A percentile compares a stretch with the other conserved stretches of the same genome.
Conservation (phyloP, 2,113 vertebrate genomes). For the Hipposideros armiger region DNA sequence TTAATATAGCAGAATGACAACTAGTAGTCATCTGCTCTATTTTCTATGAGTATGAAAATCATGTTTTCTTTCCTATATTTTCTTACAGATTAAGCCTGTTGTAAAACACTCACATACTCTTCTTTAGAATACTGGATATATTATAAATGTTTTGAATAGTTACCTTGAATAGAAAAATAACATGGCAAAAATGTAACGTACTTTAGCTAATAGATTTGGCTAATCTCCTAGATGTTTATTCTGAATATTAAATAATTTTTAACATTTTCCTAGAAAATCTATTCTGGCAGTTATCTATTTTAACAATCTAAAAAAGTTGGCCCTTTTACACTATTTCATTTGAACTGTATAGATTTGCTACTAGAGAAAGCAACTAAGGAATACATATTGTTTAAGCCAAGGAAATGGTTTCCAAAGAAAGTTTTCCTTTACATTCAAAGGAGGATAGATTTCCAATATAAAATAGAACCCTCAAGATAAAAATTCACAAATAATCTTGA, state of each 20-base stretch:
- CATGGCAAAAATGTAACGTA: neutral
- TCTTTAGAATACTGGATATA: constrained; percentile 26
- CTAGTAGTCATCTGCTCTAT: constrained; percentile 29
- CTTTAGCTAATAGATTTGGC: neutral
- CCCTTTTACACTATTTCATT: constrained; percentile 47
- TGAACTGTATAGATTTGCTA: constrained; percentile 61
- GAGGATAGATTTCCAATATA: constrained; percentile 37
- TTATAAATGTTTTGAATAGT: constrained; percentile 30
- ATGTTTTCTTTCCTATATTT: constrained; percentile 28
- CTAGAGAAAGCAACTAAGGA: constrained; percentile 29
- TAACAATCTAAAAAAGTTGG: constrained; percentile 42
- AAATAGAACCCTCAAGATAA: constrained; percentile 41
- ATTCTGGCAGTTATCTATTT: constrained; percentile 42
- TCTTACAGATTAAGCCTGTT: neutral
- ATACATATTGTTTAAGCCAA: constrained; percentile 53
- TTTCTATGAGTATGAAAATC: constrained; percentile 60
- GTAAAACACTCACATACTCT: constrained; percentile 1
- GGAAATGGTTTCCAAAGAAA: constrained; percentile 32
- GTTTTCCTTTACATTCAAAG: constrained; percentile 56
- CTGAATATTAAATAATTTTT: constrained; percentile 16
- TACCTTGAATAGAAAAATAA: neutral
- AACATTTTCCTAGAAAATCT: constrained; percentile 46
- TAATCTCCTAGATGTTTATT: constrained; percentile 27
- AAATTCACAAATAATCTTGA: constrained; percentile 38
- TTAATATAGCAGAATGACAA: constrained; percentile 3